A percentile compares a stretch with the other conserved stretches of the same genome.
Conservation (phyloP, 2,113 vertebrate species). For the Pseudorasbora parva region DNA sequence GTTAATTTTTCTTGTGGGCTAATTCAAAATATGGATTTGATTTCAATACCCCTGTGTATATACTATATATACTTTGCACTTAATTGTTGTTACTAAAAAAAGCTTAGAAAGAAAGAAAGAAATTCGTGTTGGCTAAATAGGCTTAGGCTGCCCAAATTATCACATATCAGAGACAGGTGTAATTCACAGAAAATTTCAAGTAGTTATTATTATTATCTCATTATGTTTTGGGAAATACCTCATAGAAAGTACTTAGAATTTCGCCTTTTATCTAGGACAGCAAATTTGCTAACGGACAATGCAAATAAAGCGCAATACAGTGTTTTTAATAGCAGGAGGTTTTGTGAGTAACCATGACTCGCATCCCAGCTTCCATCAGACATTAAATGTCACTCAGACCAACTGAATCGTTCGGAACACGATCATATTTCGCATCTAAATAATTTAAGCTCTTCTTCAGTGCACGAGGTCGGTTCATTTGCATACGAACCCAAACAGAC, state of each 20-base stretch:
- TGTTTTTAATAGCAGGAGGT: background rate
- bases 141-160: background rate
- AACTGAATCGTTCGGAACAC: conserved; percentile 46
- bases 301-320: background rate
- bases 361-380: background rate
- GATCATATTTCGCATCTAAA: conserved; percentile 64
- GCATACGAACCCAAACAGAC: conserved; percentile 77
- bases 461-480: conserved; percentile 62
- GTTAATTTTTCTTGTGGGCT: too few species aligned
- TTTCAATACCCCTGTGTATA: too few species aligned
- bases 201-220: too few species aligned
- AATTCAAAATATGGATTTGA: too few species aligned
- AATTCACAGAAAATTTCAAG: background rate
- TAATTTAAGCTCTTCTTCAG: conserved; percentile 61
- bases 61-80: too few species aligned
- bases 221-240: background rate
- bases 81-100: too few species aligned
- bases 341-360: background rate
- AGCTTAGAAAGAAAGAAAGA: too few species aligned
- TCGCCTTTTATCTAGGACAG: background rate
- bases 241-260: background rate
- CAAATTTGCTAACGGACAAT: background rate
- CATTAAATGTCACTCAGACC: conserved; percentile 1
- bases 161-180: background rate
- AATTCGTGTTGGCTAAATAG: too few species aligned